phyloP scores from a whole-genome alignment of 2,888 invertebrate genomes.

The Phortica magna region DNA sequence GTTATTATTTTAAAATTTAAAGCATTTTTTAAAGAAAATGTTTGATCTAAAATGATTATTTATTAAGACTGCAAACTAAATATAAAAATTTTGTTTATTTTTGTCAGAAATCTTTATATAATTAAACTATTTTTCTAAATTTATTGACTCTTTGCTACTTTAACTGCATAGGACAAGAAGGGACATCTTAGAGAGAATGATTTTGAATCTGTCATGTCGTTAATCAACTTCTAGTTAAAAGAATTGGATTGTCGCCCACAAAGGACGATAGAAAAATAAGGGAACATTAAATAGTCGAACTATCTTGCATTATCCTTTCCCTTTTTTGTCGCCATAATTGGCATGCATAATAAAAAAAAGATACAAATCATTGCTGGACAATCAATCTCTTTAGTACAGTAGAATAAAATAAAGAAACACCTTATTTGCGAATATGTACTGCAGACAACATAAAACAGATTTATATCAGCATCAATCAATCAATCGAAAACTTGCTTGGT shows the following conservation, averaged over 20 bases:
- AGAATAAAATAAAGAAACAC: not conserved
- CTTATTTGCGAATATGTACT: not conserved
- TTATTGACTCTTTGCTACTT: no score
- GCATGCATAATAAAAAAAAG: no score
- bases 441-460: not conserved
- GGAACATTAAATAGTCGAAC: not conserved
- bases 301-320: not conserved
- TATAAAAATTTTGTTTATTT: no score
- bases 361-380: constrained; percentile 16
- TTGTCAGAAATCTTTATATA: no score
- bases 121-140: no score
- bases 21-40: no score
- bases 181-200: no score
- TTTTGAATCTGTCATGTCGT: not conserved
- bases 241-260: no score
- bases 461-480: constrained; percentile 4
- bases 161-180: no score
- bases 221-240: not conserved
- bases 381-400: constrained; percentile 21
- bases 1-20: no score
- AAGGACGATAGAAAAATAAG: not conserved
- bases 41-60: no score
- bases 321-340: not conserved
- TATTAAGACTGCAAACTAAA: no score
- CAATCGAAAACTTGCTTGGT: constrained; percentile 9